Evolutionary conservation across 2,888 invertebrate genomes (phyloP).

Genomic region (Abrostola tripartita): DNA sequence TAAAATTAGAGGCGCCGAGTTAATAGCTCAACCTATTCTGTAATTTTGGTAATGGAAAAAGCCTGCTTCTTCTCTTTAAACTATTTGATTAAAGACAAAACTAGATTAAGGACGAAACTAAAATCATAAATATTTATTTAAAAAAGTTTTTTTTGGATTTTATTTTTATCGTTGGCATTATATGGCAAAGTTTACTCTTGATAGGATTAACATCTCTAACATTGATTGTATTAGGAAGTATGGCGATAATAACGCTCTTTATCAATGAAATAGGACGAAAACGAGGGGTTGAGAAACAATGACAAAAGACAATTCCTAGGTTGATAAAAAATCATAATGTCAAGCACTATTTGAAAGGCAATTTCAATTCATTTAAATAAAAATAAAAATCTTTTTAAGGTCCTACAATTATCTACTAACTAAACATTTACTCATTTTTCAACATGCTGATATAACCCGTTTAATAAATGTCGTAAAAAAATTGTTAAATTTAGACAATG

Average conservation of each 20-base stretch:
- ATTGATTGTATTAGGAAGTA: no score
- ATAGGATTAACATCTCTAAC: no score
- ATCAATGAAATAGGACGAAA: background rate
- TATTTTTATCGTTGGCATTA: no score
- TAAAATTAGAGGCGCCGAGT: background rate
- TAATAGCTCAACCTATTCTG: background rate
- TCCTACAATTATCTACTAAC: slow-evolving; percentile 61
- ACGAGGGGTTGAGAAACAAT: background rate
- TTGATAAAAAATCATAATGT: slow-evolving; percentile 38
- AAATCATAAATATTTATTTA: no score
- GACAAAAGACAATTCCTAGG: slow-evolving; percentile 3
- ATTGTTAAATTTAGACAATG: slow-evolving; percentile 44
- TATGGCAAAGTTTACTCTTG: no score
- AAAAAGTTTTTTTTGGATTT: no score
- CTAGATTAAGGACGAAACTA: no score
- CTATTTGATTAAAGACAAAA: no score
- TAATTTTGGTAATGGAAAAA: background rate
- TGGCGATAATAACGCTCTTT: no score
- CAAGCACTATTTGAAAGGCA: slow-evolving; percentile 47
- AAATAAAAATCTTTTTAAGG: slow-evolving; percentile 32
- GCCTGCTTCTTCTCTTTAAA: no score
- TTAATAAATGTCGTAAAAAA: slow-evolving; percentile 46
- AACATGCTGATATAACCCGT: slow-evolving; percentile 67
- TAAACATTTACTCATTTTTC: slow-evolving; percentile 60
- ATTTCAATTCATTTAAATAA: slow-evolving; percentile 43